Evolutionary conservation across 2,113 vertebrate genomes (phyloP).

Genomic region (Panthera uncia): DNA sequence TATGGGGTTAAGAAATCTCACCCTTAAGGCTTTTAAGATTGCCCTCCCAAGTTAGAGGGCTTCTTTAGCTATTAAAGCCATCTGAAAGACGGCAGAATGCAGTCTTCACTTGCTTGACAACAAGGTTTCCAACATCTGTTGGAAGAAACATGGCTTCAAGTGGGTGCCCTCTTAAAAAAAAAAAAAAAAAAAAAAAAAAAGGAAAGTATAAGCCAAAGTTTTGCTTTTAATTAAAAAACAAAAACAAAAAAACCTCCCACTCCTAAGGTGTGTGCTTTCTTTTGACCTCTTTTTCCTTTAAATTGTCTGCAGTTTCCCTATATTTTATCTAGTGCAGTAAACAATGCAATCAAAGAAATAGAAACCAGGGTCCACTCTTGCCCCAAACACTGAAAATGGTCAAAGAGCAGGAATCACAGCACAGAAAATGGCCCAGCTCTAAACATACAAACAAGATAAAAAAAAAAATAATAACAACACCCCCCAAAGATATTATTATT

Average conservation of each 20-base stretch:
- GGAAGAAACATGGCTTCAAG: slow-evolving; percentile 47
- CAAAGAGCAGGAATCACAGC: slow-evolving; percentile 67
- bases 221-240: slow-evolving; percentile 69
- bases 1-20: slow-evolving; percentile 42
- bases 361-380: slow-evolving; percentile 64
- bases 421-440: slow-evolving; percentile 63
- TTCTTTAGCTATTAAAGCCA: slow-evolving; percentile 46
- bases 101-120: neutral
- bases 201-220: slow-evolving; percentile 66
- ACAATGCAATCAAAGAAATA: slow-evolving; percentile 68
- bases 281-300: slow-evolving; percentile 67
- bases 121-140: neutral
- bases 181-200: slow-evolving; percentile 28
- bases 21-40: slow-evolving; percentile 14
- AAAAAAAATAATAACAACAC: neutral
- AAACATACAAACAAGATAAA: slow-evolving; percentile 54
- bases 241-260: slow-evolving; percentile 49
- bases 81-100: neutral
- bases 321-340: slow-evolving; percentile 64
- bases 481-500: slow-evolving; percentile 42
- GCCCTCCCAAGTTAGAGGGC: neutral
- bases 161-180: slow-evolving; percentile 7
- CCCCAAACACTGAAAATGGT: slow-evolving; percentile 63
- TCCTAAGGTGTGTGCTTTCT: slow-evolving; percentile 63
- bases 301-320: slow-evolving; percentile 38